Evolutionary conservation across 2,888 invertebrate species (phyloP).

Genomic region (Pristionchus entomophagus): DNA sequence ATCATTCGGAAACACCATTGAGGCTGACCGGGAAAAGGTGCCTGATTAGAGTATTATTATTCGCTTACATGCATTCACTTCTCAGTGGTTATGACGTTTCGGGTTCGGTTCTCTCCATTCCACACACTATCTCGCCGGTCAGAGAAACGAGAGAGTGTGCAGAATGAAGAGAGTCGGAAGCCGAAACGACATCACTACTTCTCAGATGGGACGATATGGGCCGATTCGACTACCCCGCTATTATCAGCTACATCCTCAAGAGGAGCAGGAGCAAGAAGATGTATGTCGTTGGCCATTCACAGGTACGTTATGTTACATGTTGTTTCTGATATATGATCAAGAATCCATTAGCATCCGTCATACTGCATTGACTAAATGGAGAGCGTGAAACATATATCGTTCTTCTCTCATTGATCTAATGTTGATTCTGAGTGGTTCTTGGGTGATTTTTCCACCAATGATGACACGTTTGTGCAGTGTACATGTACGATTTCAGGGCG

Average conservation of each 20-base stretch:
- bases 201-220: not conserved
- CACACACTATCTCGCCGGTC: no score
- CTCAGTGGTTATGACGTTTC: no score
- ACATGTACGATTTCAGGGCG: not conserved
- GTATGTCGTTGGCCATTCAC: constrained; percentile 1
- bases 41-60: not conserved
- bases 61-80: no score
- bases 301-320: not conserved
- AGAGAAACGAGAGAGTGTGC: no score
- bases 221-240: not conserved
- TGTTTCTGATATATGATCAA: not conserved
- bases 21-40: not conserved
- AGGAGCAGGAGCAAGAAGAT: not conserved
- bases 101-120: no score
- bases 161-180: no score
- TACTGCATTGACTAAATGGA: no score
- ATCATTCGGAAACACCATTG: not conserved
- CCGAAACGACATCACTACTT: no score
- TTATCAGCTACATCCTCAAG: not conserved
- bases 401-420: not conserved
- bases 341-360: not conserved
- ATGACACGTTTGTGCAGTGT: no score
- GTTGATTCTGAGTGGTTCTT: not conserved
- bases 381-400: no score
- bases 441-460: no score